phyloP scores from a whole-genome alignment of 2,113 vertebrate species.

The Esox niger region DNA sequence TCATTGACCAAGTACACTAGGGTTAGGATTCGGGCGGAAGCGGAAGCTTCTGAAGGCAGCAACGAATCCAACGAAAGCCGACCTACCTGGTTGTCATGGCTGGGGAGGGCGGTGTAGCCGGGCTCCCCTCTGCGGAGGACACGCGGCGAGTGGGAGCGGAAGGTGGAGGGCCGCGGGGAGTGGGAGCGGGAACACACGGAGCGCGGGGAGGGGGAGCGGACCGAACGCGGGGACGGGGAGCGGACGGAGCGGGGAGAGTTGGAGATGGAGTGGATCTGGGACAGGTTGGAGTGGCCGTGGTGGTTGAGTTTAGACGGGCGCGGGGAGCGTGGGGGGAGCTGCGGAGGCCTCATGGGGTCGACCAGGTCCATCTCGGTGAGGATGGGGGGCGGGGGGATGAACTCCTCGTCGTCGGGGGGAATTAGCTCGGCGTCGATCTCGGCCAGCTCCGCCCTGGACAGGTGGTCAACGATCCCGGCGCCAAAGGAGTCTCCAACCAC shows the following conservation, averaged over 20 bases:
- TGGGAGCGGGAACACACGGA: conserved; percentile 72
- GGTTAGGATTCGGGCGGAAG: background rate
- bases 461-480: conserved; percentile 77
- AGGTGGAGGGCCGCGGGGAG: conserved; percentile 59
- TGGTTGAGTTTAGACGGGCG: conserved; percentile 70
- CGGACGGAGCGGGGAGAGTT: conserved; percentile 66
- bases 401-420: conserved; percentile 53
- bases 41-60: background rate
- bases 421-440: conserved; percentile 66
- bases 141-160: conserved; percentile 65
- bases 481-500: conserved; percentile 82
- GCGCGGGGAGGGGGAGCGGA: conserved; percentile 68
- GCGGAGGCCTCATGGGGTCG: conserved; percentile 65
- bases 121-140: conserved; percentile 62
- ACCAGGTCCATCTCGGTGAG: conserved; percentile 66
- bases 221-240: conserved; percentile 65
- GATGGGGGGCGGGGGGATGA: conserved; percentile 65
- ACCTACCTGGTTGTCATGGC: conserved; percentile 70
- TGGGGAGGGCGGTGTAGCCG: conserved; percentile 71
- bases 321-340: conserved; percentile 71
- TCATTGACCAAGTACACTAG: background rate
- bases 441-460: conserved; percentile 72
- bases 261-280: conserved; percentile 55
- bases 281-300: conserved; percentile 40
- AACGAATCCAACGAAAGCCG: background rate